A percentile compares a stretch with the other conserved stretches of the same genome.
Conservation (phyloP, 2,888 invertebrate genomes). For the Cephus nigrinus region DNA sequence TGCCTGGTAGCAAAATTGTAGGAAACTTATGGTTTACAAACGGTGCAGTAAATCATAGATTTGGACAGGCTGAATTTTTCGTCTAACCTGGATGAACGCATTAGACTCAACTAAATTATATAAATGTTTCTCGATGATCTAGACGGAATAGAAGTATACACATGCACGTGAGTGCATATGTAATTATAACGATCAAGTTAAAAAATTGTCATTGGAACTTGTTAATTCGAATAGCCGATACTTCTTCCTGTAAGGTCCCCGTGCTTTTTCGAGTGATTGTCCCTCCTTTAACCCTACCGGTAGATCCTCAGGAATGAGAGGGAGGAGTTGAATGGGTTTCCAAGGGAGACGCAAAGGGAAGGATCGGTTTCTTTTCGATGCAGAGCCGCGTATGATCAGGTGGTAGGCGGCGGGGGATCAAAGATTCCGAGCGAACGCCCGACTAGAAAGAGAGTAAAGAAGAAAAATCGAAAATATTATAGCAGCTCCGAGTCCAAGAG, state of each 20-base stretch:
- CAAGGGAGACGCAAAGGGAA: constrained; percentile 1
- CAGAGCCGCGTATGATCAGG: constrained; percentile 53
- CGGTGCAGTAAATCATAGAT: constrained; percentile 58
- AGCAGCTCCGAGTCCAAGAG: constrained; percentile 24
- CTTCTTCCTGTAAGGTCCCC: not conserved
- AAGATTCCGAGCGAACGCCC: constrained; percentile 44
- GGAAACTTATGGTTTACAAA: constrained; percentile 57
- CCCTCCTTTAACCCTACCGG: not conserved
- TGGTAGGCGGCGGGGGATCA: constrained; percentile 59
- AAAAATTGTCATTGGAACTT: not conserved
- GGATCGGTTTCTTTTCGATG: constrained; percentile 33
- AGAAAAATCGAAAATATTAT: constrained; percentile 43
- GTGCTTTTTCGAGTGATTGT: not conserved
- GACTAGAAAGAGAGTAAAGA: constrained; percentile 27
- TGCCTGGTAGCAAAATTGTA: constrained; percentile 53
- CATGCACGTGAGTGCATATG: not conserved
- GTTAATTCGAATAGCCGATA: not conserved
- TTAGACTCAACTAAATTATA: not conserved
- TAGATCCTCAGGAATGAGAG: not conserved
- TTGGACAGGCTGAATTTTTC: constrained; percentile 18
- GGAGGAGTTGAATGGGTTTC: not conserved
- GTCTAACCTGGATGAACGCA: not conserved
- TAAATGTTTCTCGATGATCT: not conserved
- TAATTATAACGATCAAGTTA: not conserved
- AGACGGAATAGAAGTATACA: not conserved